A percentile compares a stretch with the other conserved stretches of the same genome.
These are phyloP conservation scores for Crenuchus spilurus DNA, from an alignment of 2,797 vertebrate species.

Conservation along the genomic window DNA sequence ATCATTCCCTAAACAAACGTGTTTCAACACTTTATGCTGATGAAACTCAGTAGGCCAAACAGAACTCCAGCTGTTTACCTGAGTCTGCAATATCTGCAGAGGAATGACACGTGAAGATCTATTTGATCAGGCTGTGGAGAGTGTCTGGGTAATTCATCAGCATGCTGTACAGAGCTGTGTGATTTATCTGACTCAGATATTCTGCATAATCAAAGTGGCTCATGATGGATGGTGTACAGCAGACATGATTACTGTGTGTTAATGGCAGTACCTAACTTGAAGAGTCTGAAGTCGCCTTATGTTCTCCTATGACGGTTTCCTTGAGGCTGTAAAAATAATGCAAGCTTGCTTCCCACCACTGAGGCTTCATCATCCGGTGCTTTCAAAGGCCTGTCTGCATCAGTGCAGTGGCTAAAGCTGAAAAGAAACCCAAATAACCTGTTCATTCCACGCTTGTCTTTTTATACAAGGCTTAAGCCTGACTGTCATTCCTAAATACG, in stretches of 20 bases:
- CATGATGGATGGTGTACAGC: constrained; percentile 41
- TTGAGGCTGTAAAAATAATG: constrained; percentile 32
- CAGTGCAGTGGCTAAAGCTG: not conserved
- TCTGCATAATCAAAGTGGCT: constrained; percentile 46
- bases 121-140: constrained; percentile 21
- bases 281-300: not conserved
- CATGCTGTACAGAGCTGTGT: not conserved
- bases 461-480: constrained; percentile 5
- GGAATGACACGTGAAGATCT: constrained; percentile 26
- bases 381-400: constrained; percentile 28
- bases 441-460: not conserved
- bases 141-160: constrained; percentile 42
- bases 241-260: constrained; percentile 41
- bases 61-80: constrained; percentile 46
- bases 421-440: constrained; percentile 9
- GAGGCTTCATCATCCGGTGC: constrained; percentile 25
- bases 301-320: constrained; percentile 12
- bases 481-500: constrained; percentile 13
- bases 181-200: constrained; percentile 46
- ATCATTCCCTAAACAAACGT: constrained; percentile 31
- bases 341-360: not conserved
- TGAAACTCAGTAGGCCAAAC: constrained; percentile 39
- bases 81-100: constrained; percentile 43
- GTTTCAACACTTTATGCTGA: constrained; percentile 30
- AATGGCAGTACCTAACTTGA: constrained; percentile 17